Percentiles rank a stretch among this genome's conserved stretches.
phyloP scores from a whole-genome alignment of 1,140 invertebrate genomes.

The Caligus rogercresseyi region DNA sequence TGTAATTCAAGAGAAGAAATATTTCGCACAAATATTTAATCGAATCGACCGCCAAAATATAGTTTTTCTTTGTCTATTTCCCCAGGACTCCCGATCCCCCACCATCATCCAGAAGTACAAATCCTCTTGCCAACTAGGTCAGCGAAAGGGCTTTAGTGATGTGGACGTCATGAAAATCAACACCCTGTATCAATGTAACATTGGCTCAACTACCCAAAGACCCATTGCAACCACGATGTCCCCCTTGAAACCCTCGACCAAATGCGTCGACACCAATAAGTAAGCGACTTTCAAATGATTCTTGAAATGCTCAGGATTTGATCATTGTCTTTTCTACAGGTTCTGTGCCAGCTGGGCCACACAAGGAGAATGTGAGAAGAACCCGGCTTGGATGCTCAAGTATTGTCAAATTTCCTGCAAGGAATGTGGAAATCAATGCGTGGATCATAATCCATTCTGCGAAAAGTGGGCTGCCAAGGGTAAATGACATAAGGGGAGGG shows the following conservation, averaged over 20 bases:
- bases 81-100: slow-evolving; percentile 27
- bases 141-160: slow-evolving; percentile 31
- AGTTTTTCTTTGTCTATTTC: too few species aligned
- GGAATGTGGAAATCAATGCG: slow-evolving; percentile 27
- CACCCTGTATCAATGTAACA: slow-evolving; percentile 31
- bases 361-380: slow-evolving; percentile 28
- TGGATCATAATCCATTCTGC: slow-evolving; percentile 26
- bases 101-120: slow-evolving; percentile 33
- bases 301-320: neutral
- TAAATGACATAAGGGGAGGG: neutral
- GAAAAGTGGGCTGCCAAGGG: slow-evolving; percentile 26
- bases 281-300: neutral
- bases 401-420: slow-evolving; percentile 31
- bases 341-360: slow-evolving; percentile 28
- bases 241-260: slow-evolving; percentile 1
- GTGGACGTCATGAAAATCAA: slow-evolving; percentile 35
- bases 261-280: slow-evolving; percentile 2
- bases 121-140: slow-evolving; percentile 31
- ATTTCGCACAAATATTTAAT: too few species aligned
- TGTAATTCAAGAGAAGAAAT: too few species aligned
- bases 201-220: slow-evolving; percentile 11
- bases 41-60: too few species aligned
- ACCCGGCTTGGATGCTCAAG: slow-evolving; percentile 29
- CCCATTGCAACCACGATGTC: slow-evolving; percentile 12
- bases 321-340: slow-evolving; percentile 21